Conservation (phyloP, 2,797 vertebrate species). For the Xenentodon cancila region DNA sequence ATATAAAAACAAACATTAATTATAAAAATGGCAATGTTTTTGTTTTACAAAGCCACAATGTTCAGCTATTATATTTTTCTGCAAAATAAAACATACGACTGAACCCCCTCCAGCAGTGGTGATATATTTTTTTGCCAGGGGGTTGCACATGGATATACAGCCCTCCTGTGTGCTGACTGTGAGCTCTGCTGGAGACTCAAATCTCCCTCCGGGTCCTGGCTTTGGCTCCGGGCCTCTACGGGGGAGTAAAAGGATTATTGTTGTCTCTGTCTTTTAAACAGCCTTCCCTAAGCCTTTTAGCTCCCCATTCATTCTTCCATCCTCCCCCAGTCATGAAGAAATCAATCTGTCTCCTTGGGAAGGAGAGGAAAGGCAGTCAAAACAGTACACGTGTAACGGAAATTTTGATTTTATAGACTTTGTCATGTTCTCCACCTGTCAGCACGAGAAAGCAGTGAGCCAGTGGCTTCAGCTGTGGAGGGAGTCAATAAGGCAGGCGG, state of each 20-base stretch:
- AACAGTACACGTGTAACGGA: slow-evolving; percentile 20
- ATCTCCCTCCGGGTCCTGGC: slow-evolving; percentile 64
- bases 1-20: too few species aligned
- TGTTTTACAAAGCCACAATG: too few species aligned
- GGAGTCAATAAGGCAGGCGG: slow-evolving; percentile 6
- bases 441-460: neutral
- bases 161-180: slow-evolving; percentile 46
- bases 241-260: slow-evolving; percentile 73
- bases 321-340: slow-evolving; percentile 61
- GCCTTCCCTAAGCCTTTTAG: slow-evolving; percentile 77
- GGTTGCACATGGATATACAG: slow-evolving; percentile 23
- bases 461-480: too few species aligned
- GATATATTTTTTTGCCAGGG: too few species aligned
- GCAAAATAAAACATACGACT: too few species aligned
- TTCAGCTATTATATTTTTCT: too few species aligned
- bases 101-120: too few species aligned
- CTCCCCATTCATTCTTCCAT: slow-evolving; percentile 61
- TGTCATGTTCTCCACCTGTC: slow-evolving; percentile 25
- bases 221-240: slow-evolving; percentile 42
- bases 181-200: slow-evolving; percentile 58
- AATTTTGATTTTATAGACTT: slow-evolving; percentile 46
- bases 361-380: slow-evolving; percentile 22
- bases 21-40: too few species aligned
- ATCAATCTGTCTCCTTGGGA: slow-evolving; percentile 56
- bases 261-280: slow-evolving; percentile 77